A percentile compares a stretch with the other conserved stretches of the same genome.
phyloP scores from a whole-genome alignment of 64 coral and sea anemone genomes.

The Montipora efflorescens region DNA sequence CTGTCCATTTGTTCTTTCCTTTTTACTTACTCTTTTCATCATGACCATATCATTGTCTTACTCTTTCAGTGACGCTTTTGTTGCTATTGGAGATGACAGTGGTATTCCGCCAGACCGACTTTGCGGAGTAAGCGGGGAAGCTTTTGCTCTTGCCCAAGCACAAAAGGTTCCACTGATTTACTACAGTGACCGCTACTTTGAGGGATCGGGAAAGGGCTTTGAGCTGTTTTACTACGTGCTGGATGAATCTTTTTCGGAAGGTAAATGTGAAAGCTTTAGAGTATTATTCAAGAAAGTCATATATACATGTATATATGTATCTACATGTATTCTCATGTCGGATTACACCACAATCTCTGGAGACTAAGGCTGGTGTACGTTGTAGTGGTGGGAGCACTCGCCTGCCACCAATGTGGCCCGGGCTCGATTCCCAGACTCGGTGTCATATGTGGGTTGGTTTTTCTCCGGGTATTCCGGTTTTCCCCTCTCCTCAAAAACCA shows the following conservation, averaged over 20 bases:
- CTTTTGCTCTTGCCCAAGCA: not conserved
- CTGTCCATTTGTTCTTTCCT: too few species aligned
- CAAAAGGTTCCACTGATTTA: not conserved
- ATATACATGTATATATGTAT: too few species aligned
- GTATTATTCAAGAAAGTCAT: not conserved
- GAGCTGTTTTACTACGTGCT: not conserved
- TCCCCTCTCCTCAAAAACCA: too few species aligned
- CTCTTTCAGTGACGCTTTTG: not conserved
- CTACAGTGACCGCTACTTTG: not conserved
- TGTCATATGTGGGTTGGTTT: too few species aligned
- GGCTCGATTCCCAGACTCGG: too few species aligned
- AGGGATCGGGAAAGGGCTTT: not conserved
- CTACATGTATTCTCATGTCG: too few species aligned
- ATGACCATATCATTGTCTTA: not conserved
- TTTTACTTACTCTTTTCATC: too few species aligned
- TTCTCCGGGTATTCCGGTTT: too few species aligned
- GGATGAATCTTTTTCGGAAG: slow-evolving; percentile 3
- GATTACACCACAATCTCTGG: too few species aligned
- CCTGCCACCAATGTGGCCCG: too few species aligned
- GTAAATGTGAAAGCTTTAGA: not conserved
- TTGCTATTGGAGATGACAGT: slow-evolving; percentile 10
- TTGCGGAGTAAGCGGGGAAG: not conserved
- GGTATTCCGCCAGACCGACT: not conserved
- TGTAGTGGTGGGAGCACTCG: too few species aligned
- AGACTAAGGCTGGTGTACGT: too few species aligned